Evolutionary conservation across 35 echinoderm and acorn worm genomes (phyloP).

Genomic region (Apostichopus californicus): DNA sequence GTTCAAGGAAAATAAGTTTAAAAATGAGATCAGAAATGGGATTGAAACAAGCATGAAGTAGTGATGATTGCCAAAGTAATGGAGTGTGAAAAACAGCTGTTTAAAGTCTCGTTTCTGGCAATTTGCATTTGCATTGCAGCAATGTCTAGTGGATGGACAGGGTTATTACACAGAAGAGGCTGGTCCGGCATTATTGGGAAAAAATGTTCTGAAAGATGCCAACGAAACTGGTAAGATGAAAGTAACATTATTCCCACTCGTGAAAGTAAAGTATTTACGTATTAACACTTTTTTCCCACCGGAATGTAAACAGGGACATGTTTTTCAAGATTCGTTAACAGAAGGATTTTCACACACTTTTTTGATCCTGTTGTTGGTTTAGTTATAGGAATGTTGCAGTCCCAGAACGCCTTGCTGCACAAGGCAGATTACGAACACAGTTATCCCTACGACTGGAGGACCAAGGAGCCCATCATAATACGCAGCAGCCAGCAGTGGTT

Average conservation of each 20-base stretch:
- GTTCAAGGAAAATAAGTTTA: too few relatives aligned
- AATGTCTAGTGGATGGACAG: conserved; percentile 86
- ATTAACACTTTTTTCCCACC: too few relatives aligned
- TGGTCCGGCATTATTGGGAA: conserved; percentile 69
- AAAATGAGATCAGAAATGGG: too few relatives aligned
- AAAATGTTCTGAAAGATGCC: conserved; percentile 88
- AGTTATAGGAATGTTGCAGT: conserved; percentile 77
- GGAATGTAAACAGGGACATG: too few relatives aligned
- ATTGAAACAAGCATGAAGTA: too few relatives aligned
- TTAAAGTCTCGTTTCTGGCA: too few relatives aligned
- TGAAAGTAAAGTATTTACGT: too few relatives aligned
- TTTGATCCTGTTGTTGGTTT: conserved; percentile 14
- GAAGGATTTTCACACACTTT: too few relatives aligned
- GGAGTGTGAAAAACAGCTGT: too few relatives aligned
- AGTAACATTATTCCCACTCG: too few relatives aligned
- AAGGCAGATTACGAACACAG: conserved; percentile 85
- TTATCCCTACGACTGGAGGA: conserved; percentile 99
- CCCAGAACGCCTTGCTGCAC: conserved; percentile 61
- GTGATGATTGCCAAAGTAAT: too few relatives aligned
- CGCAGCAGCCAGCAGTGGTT: conserved; percentile 97
- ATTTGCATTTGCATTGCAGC: conserved; percentile 33
- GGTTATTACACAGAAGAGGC: conserved; percentile 83
- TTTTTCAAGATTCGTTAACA: too few relatives aligned
- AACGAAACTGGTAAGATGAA: conserved; percentile 76
- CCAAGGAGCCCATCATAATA: conserved; percentile 95